Base-by-base conservation (phyloP, 2,797 vertebrate genomes). In the Mus spretus region DNA sequence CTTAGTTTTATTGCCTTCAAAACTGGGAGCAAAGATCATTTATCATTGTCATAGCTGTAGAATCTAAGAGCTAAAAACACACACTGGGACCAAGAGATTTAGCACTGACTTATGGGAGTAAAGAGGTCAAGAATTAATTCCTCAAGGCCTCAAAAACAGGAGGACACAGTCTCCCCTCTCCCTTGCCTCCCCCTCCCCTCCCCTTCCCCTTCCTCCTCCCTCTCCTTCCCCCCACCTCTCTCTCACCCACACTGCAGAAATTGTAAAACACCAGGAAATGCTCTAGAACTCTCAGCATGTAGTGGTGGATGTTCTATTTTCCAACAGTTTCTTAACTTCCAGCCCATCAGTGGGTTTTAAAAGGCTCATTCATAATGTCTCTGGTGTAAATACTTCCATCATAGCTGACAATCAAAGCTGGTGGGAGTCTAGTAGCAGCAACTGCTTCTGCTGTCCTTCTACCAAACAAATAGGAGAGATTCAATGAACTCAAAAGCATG, bases 81-180 rank as follows among this genome's bases (percentile, higher is more conserved):
- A 44, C 75, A 31, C 15, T 80, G 72, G 77, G n/a, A 55, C 44
- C 19, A 77, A 61, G 6, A 78, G 85, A 57, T 47, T 59, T 74
- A 74, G 8, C 75, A 37, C 6, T 91, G 75, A 24, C 40, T 31
- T 72, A 57, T 63, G 57, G 50, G 93, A 85, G 44, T 94, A 95
- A 89, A 87, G 50, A 89, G 59, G 20, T 72, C 26, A 84, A 14
- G n/a, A 67, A 88, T 88, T 78, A 91, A 85, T 74, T 94, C 77
- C n/a, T 37, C 80, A 77, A 92, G 55, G 31, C 3, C 80, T 59
- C 9, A 26, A 44, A 95, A 24, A 26, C 20, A 0, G 20, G 72
- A 7, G 12, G 67, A 40, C 61, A 67, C 14, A 95, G 59, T 37
- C 44, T 12, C 20, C 11, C 9, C 31, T 6, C 11, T 19, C 15